phyloP scores from a whole-genome alignment of 2,888 invertebrate species.

The Serripes groenlandicus region DNA sequence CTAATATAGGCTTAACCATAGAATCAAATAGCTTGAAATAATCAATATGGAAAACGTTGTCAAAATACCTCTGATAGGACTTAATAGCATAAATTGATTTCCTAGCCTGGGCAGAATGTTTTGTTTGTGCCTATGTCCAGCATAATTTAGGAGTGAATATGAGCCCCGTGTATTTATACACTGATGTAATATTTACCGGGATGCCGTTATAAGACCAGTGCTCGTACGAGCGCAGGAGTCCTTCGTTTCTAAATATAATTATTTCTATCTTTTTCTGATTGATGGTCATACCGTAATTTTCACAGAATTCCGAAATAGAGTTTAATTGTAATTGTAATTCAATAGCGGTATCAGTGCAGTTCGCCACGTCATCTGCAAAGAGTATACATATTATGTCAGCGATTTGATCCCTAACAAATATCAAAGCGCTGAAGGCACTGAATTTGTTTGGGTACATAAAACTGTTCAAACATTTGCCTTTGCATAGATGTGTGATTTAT shows the following conservation, averaged over 20 bases:
- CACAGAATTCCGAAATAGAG: constrained; percentile 14
- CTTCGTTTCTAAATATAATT: neutral
- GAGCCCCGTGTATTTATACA: constrained; percentile 20
- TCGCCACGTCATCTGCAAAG: too few species aligned
- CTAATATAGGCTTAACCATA: constrained; percentile 16
- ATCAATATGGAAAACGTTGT: neutral
- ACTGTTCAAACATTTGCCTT: too few species aligned
- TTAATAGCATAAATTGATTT: neutral
- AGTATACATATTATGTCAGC: too few species aligned
- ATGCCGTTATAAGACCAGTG: neutral
- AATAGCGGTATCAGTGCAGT: too few species aligned
- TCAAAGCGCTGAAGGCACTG: too few species aligned
- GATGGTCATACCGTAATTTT: constrained; percentile 4
- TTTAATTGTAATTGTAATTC: too few species aligned
- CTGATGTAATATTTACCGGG: neutral
- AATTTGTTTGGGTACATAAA: too few species aligned
- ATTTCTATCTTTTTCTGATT: constrained; percentile 3
- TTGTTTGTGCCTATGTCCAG: neutral
- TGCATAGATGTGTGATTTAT: too few species aligned
- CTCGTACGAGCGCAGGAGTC: neutral
- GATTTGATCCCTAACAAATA: too few species aligned
- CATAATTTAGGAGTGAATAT: constrained; percentile 12
- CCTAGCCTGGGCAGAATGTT: neutral
- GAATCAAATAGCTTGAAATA: constrained; percentile 24
- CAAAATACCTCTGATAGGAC: constrained; percentile 2